These are phyloP conservation scores for Drosophila maculinotata DNA, from an alignment of 2,888 invertebrate species.

Conservation along the genomic window DNA sequence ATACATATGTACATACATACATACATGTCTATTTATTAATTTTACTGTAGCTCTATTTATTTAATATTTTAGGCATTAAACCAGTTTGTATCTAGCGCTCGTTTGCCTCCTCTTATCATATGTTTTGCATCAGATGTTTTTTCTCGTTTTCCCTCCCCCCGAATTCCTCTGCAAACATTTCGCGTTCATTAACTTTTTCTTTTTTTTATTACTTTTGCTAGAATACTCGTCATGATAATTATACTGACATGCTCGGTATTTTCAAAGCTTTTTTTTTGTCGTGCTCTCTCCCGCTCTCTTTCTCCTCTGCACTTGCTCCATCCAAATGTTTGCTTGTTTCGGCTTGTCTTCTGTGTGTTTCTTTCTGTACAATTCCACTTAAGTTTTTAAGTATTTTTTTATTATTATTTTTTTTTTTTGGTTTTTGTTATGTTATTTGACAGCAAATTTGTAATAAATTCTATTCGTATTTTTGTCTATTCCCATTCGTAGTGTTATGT, in stretches of 20 bases:
- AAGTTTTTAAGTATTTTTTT: slow-evolving; percentile 35
- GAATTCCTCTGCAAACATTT: slow-evolving; percentile 51
- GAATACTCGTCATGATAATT: slow-evolving; percentile 56
- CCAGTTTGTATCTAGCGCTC: slow-evolving; percentile 8
- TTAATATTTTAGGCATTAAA: slow-evolving; percentile 3
- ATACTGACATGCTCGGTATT: slow-evolving; percentile 47
- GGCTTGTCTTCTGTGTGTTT: slow-evolving; percentile 24
- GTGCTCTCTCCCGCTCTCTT: slow-evolving; percentile 20
- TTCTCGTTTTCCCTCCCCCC: slow-evolving; percentile 27
- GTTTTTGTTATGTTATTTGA: slow-evolving; percentile 27
- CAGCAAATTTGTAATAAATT: slow-evolving; percentile 74
- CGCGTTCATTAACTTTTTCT: slow-evolving; percentile 61
- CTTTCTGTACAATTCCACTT: slow-evolving; percentile 61
- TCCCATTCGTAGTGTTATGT: slow-evolving; percentile 47
- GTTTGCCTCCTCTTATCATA: slow-evolving; percentile 54
- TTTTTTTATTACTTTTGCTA: slow-evolving; percentile 18
- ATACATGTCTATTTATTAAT: slow-evolving; percentile 5
- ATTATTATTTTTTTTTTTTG: slow-evolving; percentile 28
- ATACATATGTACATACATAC: slow-evolving; percentile 8
- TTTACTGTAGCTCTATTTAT: slow-evolving; percentile 5
- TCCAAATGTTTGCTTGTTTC: slow-evolving; percentile 44
- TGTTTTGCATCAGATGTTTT: slow-evolving; percentile 68
- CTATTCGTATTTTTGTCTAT: slow-evolving; percentile 45
- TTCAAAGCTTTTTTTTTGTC: slow-evolving; percentile 22
- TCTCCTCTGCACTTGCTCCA: slow-evolving; percentile 14